Conservation (phyloP, 2,797 vertebrate species). For the Ataeniobius toweri region DNA sequence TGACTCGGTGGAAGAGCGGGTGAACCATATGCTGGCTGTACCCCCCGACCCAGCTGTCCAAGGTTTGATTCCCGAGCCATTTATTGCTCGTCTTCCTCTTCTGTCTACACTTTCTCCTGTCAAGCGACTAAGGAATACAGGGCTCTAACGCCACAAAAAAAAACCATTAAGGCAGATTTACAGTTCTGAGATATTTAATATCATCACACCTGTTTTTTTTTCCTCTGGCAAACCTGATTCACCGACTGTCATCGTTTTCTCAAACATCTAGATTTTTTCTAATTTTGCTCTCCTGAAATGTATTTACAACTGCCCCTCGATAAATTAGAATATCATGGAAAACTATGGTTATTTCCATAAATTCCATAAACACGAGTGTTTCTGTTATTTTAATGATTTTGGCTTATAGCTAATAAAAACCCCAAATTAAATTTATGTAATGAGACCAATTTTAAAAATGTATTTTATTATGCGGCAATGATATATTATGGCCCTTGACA, state of each 20-base stretch:
- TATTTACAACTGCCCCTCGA: background rate
- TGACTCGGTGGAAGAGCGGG: too few species aligned
- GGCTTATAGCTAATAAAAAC: background rate
- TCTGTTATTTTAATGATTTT: background rate
- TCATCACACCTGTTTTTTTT: background rate
- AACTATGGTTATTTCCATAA: background rate
- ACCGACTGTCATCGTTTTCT: background rate
- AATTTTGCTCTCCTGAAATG: background rate
- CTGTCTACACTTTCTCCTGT: too few species aligned
- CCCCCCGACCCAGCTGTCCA: too few species aligned
- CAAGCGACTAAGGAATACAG: background rate
- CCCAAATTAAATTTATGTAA: too few species aligned
- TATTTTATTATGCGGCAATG: too few species aligned
- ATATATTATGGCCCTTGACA: too few species aligned
- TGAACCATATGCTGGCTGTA: too few species aligned
- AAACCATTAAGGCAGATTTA: background rate
- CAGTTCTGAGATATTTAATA: background rate
- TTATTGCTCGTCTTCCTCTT: too few species aligned
- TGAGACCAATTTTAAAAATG: too few species aligned
- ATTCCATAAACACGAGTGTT: background rate
- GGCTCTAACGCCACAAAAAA: background rate
- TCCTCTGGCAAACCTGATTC: background rate
- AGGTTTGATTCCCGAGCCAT: too few species aligned
- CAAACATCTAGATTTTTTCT: background rate
- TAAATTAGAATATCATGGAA: background rate